Percentiles rank a stretch among this genome's conserved stretches.
Conservation (phyloP, 2,797 vertebrate genomes). For the Potorous gilbertii region DNA sequence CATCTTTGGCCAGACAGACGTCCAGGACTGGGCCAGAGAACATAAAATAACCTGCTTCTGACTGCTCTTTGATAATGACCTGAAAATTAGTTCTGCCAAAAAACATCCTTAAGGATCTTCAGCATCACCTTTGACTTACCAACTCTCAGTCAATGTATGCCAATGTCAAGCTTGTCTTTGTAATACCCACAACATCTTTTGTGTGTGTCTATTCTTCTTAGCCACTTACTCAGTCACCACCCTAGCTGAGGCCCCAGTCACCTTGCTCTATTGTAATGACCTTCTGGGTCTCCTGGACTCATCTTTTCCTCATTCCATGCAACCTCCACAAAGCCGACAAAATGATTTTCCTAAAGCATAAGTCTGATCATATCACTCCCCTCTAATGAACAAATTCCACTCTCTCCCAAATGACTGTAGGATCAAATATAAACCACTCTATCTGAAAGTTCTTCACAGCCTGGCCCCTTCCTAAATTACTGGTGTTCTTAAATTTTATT, state of each 20-base stretch:
- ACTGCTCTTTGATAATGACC: neutral
- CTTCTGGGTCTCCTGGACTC: neutral
- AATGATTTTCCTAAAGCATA: neutral
- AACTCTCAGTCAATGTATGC: neutral
- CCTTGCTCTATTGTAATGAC: neutral
- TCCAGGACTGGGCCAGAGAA: slow-evolving; percentile 87
- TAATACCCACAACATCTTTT: neutral
- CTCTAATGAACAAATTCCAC: neutral
- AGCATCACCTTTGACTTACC: neutral
- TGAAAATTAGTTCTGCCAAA: neutral
- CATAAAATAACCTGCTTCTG: slow-evolving; percentile 66
- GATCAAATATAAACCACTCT: neutral
- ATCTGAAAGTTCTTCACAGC: neutral
- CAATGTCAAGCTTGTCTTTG: neutral
- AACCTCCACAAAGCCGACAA: neutral
- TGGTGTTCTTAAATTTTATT: neutral
- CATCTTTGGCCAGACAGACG: slow-evolving; percentile 83
- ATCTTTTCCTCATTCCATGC: neutral
- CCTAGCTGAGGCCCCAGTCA: neutral
- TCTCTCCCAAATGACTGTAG: neutral
- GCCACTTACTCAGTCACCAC: neutral
- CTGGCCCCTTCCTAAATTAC: neutral
- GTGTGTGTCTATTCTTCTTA: neutral
- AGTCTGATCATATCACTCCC: neutral
- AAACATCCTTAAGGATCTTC: neutral